These are phyloP conservation scores for Zaprionus nigranus DNA, from an alignment of 1,140 invertebrate genomes.

Conservation along the genomic window DNA sequence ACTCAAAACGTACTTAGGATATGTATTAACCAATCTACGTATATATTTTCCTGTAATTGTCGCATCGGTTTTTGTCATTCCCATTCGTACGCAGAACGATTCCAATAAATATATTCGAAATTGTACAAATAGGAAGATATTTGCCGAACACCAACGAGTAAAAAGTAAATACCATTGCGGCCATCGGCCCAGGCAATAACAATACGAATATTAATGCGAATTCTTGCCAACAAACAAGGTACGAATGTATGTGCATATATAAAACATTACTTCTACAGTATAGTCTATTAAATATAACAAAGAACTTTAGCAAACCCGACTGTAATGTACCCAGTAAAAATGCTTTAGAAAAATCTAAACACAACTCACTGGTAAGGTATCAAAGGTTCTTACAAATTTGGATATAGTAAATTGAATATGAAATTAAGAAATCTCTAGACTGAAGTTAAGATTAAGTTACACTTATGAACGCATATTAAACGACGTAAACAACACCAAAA, in stretches of 20 bases:
- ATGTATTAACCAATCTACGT: not conserved
- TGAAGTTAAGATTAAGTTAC: too few relatives aligned
- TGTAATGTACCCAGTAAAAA: not conserved
- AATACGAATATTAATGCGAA: conserved; percentile 21
- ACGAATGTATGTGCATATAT: not conserved
- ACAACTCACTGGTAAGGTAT: not conserved
- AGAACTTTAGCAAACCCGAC: not conserved
- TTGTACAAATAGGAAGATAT: conserved; percentile 52
- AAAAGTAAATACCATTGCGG: not conserved
- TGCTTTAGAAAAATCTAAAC: too few relatives aligned
- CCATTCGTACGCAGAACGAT: conserved; percentile 17
- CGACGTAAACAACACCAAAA: not conserved
- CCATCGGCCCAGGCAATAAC: conserved; percentile 3
- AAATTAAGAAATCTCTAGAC: too few relatives aligned
- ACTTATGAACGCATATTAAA: not conserved
- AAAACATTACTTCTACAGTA: not conserved
- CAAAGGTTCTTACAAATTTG: not conserved
- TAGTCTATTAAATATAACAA: not conserved
- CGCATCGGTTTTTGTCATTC: conserved; percentile 21
- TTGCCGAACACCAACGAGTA: conserved; percentile 2
- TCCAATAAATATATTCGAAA: conserved; percentile 42
- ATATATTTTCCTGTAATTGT: conserved; percentile 2
- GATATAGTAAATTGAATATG: not conserved
- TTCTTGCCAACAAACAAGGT: not conserved
- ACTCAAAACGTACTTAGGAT: not conserved